phyloP scores from a whole-genome alignment of 2,113 vertebrate species.

The Pteronura brasiliensis region DNA sequence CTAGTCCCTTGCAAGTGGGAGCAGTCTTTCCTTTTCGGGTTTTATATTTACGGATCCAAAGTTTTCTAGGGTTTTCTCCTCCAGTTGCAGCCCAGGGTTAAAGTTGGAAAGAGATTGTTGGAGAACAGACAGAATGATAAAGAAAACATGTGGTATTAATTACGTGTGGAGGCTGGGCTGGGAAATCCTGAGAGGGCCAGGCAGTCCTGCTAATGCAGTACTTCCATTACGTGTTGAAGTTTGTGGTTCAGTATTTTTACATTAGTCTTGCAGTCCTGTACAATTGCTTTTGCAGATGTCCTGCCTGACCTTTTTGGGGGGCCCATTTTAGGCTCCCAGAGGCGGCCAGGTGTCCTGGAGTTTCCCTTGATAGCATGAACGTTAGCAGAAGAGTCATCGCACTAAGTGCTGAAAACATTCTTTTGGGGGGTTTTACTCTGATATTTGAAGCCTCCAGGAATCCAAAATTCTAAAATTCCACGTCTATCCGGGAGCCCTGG shows the following conservation, averaged over 20 bases:
- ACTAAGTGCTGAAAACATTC: neutral
- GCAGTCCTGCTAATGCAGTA: slow-evolving; percentile 22
- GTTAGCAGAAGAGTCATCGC: neutral
- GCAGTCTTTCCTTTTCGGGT: neutral
- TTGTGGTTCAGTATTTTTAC: slow-evolving; percentile 14
- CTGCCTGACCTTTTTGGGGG: neutral
- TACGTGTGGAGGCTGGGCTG: slow-evolving; percentile 12
- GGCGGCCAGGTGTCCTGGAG: neutral
- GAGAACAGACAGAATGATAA: slow-evolving; percentile 50
- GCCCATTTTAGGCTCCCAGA: neutral
- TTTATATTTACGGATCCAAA: slow-evolving; percentile 26
- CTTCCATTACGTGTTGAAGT: slow-evolving; percentile 36
- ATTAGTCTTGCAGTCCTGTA: neutral
- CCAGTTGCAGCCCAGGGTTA: slow-evolving; percentile 28
- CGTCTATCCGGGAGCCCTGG: neutral
- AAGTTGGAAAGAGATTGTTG: slow-evolving; percentile 49
- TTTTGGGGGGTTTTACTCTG: neutral
- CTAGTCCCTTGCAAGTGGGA: slow-evolving; percentile 79
- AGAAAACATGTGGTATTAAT: slow-evolving; percentile 73
- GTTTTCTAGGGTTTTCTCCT: slow-evolving; percentile 43
- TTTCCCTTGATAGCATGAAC: neutral
- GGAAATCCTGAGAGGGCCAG: neutral
- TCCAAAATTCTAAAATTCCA: neutral
- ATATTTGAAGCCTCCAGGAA: neutral
- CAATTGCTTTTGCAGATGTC: slow-evolving; percentile 37